A percentile compares a stretch with the other conserved stretches of the same genome.
Evolutionary conservation across 2,113 vertebrate species (phyloP).

Genomic region (Notothenia rossii): DNA sequence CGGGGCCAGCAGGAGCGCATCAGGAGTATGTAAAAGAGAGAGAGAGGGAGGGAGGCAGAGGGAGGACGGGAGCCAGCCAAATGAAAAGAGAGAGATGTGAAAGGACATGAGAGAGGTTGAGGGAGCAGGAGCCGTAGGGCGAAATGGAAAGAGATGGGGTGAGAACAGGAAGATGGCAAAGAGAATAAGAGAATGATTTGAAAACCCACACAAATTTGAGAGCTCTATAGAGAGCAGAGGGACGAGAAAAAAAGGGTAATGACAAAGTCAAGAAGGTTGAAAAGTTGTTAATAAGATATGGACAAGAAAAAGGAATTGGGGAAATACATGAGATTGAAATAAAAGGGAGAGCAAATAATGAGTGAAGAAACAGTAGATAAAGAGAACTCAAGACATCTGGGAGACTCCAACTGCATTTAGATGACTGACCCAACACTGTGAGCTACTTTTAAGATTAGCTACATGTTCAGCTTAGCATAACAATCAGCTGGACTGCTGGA

Average conservation of each 20-base stretch:
- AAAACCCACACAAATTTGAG: constrained; percentile 25
- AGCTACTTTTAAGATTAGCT: constrained; percentile 25
- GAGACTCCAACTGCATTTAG: constrained; percentile 40
- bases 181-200: constrained; percentile 38
- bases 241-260: background rate
- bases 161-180: constrained; percentile 30
- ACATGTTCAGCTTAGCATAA: background rate
- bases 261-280: constrained; percentile 8
- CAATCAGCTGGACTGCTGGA: background rate
- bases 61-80: constrained; percentile 30
- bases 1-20: constrained; percentile 61
- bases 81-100: constrained; percentile 54
- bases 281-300: background rate
- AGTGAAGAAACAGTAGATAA: constrained; percentile 9
- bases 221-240: background rate
- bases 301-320: constrained; percentile 2
- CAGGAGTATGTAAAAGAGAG: constrained; percentile 74
- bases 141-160: constrained; percentile 53
- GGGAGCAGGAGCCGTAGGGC: constrained; percentile 19
- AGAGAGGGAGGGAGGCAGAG: constrained; percentile 18
- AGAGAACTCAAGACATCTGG: constrained; percentile 13
- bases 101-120: constrained; percentile 53
- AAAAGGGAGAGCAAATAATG: background rate
- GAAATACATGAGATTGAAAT: constrained; percentile 13
- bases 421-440: constrained; percentile 9